phyloP scores from a whole-genome alignment of 2,888 invertebrate genomes.

The Cacoxenus indagator region DNA sequence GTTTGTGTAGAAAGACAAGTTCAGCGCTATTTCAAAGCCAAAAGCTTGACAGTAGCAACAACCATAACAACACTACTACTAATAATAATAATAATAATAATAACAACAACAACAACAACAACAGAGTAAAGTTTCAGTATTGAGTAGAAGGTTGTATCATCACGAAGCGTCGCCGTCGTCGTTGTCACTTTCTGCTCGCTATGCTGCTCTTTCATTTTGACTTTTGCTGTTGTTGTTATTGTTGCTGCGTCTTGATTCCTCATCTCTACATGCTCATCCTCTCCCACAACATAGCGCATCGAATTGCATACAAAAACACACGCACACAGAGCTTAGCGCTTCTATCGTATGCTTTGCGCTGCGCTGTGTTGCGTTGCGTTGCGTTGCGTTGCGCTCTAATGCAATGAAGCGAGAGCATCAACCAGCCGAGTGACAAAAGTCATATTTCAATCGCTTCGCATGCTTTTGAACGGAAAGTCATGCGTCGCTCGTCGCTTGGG shows the following conservation, averaged over 20 bases:
- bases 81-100: no score
- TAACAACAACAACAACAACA: background rate
- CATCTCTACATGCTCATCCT: background rate
- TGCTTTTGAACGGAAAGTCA: no score
- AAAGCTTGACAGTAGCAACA: conserved; percentile 24
- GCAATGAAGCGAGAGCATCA: background rate
- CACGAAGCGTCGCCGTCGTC: background rate
- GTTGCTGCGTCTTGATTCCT: background rate
- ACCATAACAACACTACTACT: background rate
- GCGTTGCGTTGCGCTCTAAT: background rate
- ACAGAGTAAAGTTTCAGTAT: background rate
- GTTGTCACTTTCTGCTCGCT: background rate
- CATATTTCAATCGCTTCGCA: background rate
- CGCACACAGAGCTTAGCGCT: no score
- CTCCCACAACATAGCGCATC: no score
- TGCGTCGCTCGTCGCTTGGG: no score
- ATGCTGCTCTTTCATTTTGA: background rate
- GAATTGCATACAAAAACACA: background rate
- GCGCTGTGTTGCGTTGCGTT: background rate
- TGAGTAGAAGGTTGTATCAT: background rate
- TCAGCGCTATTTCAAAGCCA: conserved; percentile 64
- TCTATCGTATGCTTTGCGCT: background rate
- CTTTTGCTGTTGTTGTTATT: background rate
- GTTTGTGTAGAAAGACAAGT: conserved; percentile 55
- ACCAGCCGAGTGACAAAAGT: background rate